These are phyloP conservation scores for Typhlichthys eigenmanni DNA, from an alignment of 2,797 vertebrate genomes.

Conservation along the genomic window DNA sequence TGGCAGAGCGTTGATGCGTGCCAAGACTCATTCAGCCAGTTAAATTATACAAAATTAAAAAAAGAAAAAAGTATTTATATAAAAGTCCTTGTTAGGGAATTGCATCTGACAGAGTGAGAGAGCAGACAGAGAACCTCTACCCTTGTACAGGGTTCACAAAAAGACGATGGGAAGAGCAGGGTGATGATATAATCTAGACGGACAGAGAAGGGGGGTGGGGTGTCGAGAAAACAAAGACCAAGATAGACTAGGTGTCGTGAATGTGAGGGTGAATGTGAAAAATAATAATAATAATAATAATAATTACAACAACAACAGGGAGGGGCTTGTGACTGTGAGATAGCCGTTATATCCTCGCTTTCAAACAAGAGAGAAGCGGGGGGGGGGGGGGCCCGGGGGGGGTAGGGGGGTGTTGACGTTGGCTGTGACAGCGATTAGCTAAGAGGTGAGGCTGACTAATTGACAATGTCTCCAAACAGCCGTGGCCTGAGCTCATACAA, in stretches of 20 bases:
- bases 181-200: slow-evolving; percentile 61
- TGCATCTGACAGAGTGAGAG: slow-evolving; percentile 53
- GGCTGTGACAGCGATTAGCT: slow-evolving; percentile 33
- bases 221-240: neutral
- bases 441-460: slow-evolving; percentile 54
- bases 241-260: too few species aligned
- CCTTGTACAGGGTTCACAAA: slow-evolving; percentile 63
- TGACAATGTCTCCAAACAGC: slow-evolving; percentile 50
- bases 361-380: neutral
- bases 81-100: slow-evolving; percentile 55
- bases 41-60: slow-evolving; percentile 15
- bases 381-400: slow-evolving; percentile 40
- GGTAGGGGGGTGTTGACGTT: slow-evolving; percentile 6
- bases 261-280: too few species aligned
- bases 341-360: too few species aligned
- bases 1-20: neutral
- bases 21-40: slow-evolving; percentile 58
- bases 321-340: too few species aligned
- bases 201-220: slow-evolving; percentile 54
- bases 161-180: slow-evolving; percentile 58
- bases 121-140: slow-evolving; percentile 48
- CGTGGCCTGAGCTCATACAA: slow-evolving; percentile 42
- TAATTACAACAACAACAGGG: too few species aligned
- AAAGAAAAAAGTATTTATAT: slow-evolving; percentile 6
- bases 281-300: too few species aligned